Base-by-base conservation (phyloP, 2,888 invertebrate species). In the Drosophila quinaria region DNA sequence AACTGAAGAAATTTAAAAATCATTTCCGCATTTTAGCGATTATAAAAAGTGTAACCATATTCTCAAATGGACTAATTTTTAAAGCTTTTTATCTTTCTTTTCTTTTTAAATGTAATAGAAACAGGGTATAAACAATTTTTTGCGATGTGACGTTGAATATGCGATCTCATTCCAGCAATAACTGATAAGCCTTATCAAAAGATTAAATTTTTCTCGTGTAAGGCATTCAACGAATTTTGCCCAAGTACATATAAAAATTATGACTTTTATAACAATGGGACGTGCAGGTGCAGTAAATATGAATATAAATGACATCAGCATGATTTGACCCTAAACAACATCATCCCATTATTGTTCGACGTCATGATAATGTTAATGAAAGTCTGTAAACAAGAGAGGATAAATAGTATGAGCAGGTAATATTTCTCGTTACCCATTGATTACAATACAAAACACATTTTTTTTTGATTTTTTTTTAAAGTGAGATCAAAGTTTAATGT, bases 401-500 rank as follows among this genome's bases (percentile, higher is more conserved):
- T 17, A 42, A 13, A 13, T 11, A 11, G 19, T 42, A 5, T 2
- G 11, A 19, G 19, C 42, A 19, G 19, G 19, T 42, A 6, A 42
- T 11, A 19, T 11, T 41, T 54, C 35, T 25, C n/a, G 5, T 2
- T 31, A 13, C n/a, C 9, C 11, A 2, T 19, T 33, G 3, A 22
- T n/a, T 44, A 4, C 44, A 22, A 55, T 44, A 59, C 8, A 41
- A 15, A 52, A 33, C 49, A 37, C 49, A 42, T 65, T 55, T 31
- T 1, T 19, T 15, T 46, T 9, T 29, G 8, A 4, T 19, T 35
- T 47, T 54, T 58, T 63, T 78, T 77, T 54, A 74, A 79, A 81
- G 75, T 86, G 81, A 81, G 82, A 80, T 83, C 87, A 86, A 84
- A 79, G 70, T 78, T 80, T 74, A 69, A 69, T 77, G 62, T 78